These are phyloP conservation scores for Micronycteris hirsuta DNA, from an alignment of 2,113 vertebrate species.

Conservation along the genomic window DNA sequence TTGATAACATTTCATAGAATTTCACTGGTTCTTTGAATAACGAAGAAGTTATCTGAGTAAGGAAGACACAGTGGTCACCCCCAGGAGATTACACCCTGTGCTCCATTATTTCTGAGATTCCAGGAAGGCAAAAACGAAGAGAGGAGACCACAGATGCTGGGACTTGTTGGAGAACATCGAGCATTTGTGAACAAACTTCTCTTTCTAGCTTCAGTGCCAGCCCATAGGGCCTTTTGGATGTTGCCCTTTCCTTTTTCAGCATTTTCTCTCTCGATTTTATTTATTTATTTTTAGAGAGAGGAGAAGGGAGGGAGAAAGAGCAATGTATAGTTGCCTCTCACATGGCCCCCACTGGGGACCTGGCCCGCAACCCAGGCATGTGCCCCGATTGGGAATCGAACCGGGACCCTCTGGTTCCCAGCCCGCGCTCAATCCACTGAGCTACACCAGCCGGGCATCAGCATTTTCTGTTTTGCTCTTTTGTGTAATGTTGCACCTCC, in stretches of 20 bases:
- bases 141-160: neutral
- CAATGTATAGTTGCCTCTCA: too few relatives aligned
- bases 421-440: too few relatives aligned
- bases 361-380: too few relatives aligned
- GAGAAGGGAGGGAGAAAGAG: too few relatives aligned
- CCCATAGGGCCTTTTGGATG: neutral
- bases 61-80: neutral
- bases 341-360: too few relatives aligned
- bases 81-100: neutral
- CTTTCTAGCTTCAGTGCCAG: neutral
- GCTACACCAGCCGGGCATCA: too few relatives aligned
- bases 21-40: neutral
- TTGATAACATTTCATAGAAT: neutral
- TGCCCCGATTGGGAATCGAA: too few relatives aligned
- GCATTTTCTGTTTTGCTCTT: neutral
- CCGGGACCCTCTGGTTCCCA: too few relatives aligned
- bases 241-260: neutral
- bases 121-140: neutral
- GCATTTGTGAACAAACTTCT: neutral
- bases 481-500: neutral
- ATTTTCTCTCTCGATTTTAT: too few relatives aligned
- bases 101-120: neutral
- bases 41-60: neutral
- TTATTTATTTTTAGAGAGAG: too few relatives aligned
- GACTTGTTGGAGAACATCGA: neutral